Base-by-base conservation (phyloP, 2,113 vertebrate genomes). In the Columba livia region DNA sequence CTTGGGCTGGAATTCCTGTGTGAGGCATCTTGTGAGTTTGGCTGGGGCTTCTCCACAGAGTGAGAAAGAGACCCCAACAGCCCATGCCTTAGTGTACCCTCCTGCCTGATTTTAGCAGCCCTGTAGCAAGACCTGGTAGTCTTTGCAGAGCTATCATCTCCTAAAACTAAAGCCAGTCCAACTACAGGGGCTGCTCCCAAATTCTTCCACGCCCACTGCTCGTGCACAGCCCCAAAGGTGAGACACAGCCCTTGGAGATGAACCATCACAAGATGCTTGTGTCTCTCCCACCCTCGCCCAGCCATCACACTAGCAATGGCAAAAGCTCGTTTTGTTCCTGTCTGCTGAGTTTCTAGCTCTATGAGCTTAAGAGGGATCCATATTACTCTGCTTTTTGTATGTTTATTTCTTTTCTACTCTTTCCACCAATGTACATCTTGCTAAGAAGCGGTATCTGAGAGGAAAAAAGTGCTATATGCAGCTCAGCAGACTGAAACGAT, bases 41-140 rank as follows among this genome's bases (percentile, higher is more conserved):
- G 28, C 19, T 64, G 42, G 9, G 42, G 16, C 24, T 69, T 51
- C 56, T 74, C 32, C 21, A 24, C 19, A 50, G 36, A 12, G 24
- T 47, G 36, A 13, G 48, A 89, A 74, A 62, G 38, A 72, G n/a
- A 58, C 47, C 36, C n/a, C 56, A 69, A 66, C 24, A 29, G 34
- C 36, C 15, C 2, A 0, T 0, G 1, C 47, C 36, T 53, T 2
- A 0, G 9, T 38, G 15, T 32, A 26, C 18, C 53, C 58, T 62
- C 66, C 56, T 69, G 5, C 11, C 71, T 40, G 34, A 28, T 56
- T 89, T 85, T 34, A 50, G 36, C 26, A 89, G 44, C 8, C n/a
- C 24, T 44, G 18, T 53, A 62, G 48, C 38, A 65, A 64, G 70
- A 69, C 28, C 20, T 67, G 6, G 24, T 32, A 64, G 28, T 13